Evolutionary conservation across 2,113 vertebrate species (phyloP).

Genomic region (Pagrus major): DNA sequence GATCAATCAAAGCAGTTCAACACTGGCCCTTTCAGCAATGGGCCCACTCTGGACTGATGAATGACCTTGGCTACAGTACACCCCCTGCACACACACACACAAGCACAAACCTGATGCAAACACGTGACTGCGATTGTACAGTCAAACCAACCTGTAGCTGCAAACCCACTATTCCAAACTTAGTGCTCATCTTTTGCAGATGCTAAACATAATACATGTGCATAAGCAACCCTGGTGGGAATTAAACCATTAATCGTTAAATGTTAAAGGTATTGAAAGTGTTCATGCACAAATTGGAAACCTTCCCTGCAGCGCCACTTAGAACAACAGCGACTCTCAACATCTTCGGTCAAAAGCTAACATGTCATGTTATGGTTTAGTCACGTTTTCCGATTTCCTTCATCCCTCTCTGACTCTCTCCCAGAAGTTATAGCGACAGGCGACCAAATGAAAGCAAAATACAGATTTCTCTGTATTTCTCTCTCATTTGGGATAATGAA

Average conservation of each 20-base stretch:
- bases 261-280: neutral
- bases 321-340: neutral
- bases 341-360: neutral
- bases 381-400: too few species aligned
- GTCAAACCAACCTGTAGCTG: neutral
- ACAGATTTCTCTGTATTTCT: too few species aligned
- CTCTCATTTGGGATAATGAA: too few species aligned
- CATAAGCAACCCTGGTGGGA: constrained; percentile 4
- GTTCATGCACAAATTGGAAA: neutral
- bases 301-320: neutral
- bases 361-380: too few species aligned
- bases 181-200: neutral
- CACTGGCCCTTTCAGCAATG: constrained; percentile 58
- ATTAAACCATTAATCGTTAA: constrained; percentile 1
- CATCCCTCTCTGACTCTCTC: too few species aligned
- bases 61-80: constrained; percentile 18
- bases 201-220: constrained; percentile 9
- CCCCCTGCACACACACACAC: constrained; percentile 1
- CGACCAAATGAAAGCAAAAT: too few species aligned
- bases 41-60: constrained; percentile 55
- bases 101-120: constrained; percentile 30
- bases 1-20: constrained; percentile 78
- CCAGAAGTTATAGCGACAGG: too few species aligned
- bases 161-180: constrained; percentile 24
- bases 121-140: constrained; percentile 8